Evolutionary conservation across 1,140 invertebrate genomes (phyloP), one percentile per base, ranked within the genome.

Genomic region (Drosophila oshimai): DNA sequence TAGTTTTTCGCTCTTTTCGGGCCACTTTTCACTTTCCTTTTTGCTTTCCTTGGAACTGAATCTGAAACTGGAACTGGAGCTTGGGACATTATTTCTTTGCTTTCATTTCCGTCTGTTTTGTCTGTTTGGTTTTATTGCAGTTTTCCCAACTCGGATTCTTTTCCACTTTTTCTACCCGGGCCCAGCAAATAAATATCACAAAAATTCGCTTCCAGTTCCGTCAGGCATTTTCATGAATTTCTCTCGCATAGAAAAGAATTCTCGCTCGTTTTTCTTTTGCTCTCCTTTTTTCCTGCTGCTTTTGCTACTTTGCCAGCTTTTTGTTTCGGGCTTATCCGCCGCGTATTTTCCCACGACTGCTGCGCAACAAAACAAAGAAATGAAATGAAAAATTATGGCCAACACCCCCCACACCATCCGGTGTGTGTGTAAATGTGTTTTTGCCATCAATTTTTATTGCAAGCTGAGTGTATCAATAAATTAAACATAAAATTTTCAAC

Each of bases 381-480:
- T 74, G 81, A 87, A 86, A 86, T 86, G 81, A 87, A 86, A 81
- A 87, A 86, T 86, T 86, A 86, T 80, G 57, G 76, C 76, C 61
- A 33, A 53, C 57, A 29, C 53, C 50, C 54, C 17, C 6, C 12
- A 7, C n/a, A 7, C 22, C 53, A 31, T 46, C 45, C 18, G 58
- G 37, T 65, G 74, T 46, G 53, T 57, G 69, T 79, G 76, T 73
- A 84, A 84, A 86, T 86, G 76, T 86, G 80, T 81, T 86, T 86
- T 80, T 68, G 72, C 81, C 80, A 86, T 86, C 76, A 80, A 86
- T 86, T 86, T 86, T 86, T 86, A 86, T 86, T 76, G 80, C 81
- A 37, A 87, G 76, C 62, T 81, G 76, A 87, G 81, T 86, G 80
- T 87, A 81, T 86, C 80, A 87, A 86, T 86, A 86, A 86, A 86